A percentile compares a stretch with the other conserved stretches of the same genome.
Evolutionary conservation across 2,888 invertebrate genomes (phyloP).

Genomic region (Unio pictorum): DNA sequence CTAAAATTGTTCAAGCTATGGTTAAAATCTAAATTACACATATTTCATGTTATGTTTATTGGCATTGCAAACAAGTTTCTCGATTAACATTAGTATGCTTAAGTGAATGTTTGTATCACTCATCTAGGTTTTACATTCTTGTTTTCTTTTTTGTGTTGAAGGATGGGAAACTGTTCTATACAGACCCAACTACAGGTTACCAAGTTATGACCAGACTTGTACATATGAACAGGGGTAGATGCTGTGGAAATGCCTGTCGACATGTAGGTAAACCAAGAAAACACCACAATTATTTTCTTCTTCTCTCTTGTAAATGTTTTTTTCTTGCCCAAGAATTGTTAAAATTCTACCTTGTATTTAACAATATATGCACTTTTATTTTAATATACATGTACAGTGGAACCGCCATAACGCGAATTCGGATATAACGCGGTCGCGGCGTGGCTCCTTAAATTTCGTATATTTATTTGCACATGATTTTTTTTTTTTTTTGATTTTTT

Average conservation of each 20-base stretch:
- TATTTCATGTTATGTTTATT: too few species aligned
- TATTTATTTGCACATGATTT: too few species aligned
- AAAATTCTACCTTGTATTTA: not conserved
- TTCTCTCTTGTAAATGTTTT: too few species aligned
- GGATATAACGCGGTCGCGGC: too few species aligned
- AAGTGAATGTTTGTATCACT: not conserved
- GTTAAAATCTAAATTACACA: too few species aligned
- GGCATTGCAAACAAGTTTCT: too few species aligned
- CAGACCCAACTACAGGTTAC: constrained; percentile 48
- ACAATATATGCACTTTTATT: not conserved
- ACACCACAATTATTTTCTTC: not conserved
- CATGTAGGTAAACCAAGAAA: constrained; percentile 40
- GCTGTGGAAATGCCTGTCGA: constrained; percentile 59
- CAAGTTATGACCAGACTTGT: constrained; percentile 50
- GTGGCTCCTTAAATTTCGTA: too few species aligned
- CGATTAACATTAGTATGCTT: too few species aligned
- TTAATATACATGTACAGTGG: too few species aligned
- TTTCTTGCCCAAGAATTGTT: not conserved
- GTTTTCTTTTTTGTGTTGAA: constrained; percentile 18
- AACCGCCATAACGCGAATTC: too few species aligned
- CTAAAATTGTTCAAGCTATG: too few species aligned
- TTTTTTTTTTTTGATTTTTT: too few species aligned
- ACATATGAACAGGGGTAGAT: constrained; percentile 51
- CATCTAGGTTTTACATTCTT: not conserved
- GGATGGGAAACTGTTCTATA: constrained; percentile 39